Conservation (phyloP, 2,797 vertebrate species). For the Poeciliopsis gracilis region DNA sequence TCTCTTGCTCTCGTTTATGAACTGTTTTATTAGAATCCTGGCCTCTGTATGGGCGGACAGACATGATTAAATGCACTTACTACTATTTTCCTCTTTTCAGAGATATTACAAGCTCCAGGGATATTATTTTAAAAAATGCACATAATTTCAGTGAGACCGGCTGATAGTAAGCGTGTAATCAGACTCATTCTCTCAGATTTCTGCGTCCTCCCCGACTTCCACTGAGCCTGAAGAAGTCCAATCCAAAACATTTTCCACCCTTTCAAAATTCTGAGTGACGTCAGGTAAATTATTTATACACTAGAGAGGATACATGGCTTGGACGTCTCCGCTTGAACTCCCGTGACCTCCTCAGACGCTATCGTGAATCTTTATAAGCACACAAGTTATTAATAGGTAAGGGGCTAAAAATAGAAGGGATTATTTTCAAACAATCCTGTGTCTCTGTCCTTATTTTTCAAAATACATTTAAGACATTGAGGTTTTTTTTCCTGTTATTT, state of each 20-base stretch:
- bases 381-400: slow-evolving; percentile 35
- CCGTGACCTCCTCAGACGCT: slow-evolving; percentile 21
- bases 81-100: background rate
- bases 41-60: background rate
- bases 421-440: slow-evolving; percentile 24
- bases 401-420: slow-evolving; percentile 31
- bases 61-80: background rate
- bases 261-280: slow-evolving; percentile 1
- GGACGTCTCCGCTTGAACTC: slow-evolving; percentile 40
- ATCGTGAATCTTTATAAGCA: slow-evolving; percentile 25
- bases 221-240: background rate
- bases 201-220: background rate
- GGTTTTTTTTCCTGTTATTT: too few relatives aligned
- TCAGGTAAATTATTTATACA: background rate
- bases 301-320: slow-evolving; percentile 3
- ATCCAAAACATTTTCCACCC: background rate
- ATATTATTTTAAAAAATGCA: too few relatives aligned
- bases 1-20: background rate
- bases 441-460: slow-evolving; percentile 1
- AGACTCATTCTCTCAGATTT: background rate
- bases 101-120: background rate
- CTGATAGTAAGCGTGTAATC: background rate
- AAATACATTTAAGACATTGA: background rate
- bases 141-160: background rate
- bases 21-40: background rate